Conservation (phyloP, 2,888 invertebrate genomes). For the Trissolcus brochymenae region DNA sequence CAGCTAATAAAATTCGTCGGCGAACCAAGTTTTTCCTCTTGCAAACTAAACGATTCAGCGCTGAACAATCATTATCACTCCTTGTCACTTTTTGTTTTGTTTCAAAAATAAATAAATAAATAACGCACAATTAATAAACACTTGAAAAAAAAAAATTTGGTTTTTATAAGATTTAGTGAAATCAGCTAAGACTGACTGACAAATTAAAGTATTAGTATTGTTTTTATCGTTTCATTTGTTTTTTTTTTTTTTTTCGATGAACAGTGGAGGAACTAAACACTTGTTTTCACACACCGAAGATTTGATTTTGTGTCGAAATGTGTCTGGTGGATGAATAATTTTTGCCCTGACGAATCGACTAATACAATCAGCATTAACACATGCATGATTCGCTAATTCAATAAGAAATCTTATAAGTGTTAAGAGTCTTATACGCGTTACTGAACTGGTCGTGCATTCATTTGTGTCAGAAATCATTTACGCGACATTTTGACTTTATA, state of each 20-base stretch:
- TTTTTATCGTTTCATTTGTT: no score
- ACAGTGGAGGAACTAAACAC: not conserved
- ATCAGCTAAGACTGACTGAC: no score
- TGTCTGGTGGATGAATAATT: not conserved
- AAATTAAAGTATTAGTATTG: no score
- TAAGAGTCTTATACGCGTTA: slow-evolving; percentile 42
- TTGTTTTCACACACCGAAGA: slow-evolving; percentile 1
- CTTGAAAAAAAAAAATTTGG: no score
- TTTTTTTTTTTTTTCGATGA: not conserved
- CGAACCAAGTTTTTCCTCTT: slow-evolving; percentile 19
- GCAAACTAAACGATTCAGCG: not conserved
- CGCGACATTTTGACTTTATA: slow-evolving; percentile 32
- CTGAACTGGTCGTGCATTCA: slow-evolving; percentile 40
- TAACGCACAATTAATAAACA: not conserved
- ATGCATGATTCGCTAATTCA: slow-evolving; percentile 28
- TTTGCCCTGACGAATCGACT: slow-evolving; percentile 30
- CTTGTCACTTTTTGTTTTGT: not conserved
- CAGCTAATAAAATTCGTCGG: slow-evolving; percentile 16
- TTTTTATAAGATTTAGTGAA: no score
- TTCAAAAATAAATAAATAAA: no score
- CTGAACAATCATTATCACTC: not conserved
- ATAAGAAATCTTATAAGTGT: slow-evolving; percentile 48
- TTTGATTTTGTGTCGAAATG: not conserved
- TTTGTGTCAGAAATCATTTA: slow-evolving; percentile 49
- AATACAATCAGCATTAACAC: slow-evolving; percentile 38